Evolutionary conservation across 2,888 invertebrate genomes (phyloP).

Genomic region (Frankliniella intonsa): DNA sequence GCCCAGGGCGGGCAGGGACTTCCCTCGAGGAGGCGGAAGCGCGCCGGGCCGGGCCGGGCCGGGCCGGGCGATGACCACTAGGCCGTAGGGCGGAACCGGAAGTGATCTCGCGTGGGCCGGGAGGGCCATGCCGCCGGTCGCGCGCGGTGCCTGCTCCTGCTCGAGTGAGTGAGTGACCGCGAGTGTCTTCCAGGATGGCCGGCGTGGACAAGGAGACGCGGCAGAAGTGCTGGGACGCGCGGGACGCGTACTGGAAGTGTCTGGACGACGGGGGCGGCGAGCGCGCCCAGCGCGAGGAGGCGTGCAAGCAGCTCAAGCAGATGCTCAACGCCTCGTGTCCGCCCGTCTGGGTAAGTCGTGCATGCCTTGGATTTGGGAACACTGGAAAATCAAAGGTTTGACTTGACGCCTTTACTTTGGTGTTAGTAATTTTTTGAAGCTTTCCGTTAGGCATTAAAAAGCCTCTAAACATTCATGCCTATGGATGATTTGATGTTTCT

Average conservation of each 20-base stretch:
- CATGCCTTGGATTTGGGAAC: too few species aligned
- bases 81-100: neutral
- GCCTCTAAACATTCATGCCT: too few species aligned
- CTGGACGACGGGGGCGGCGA: conserved; percentile 55
- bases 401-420: too few species aligned
- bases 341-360: conserved; percentile 68
- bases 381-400: too few species aligned
- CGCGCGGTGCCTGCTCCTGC: neutral
- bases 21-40: too few species aligned
- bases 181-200: conserved; percentile 19
- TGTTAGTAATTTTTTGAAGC: too few species aligned
- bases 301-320: conserved; percentile 66
- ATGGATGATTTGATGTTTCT: too few species aligned
- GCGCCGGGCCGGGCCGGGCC: too few species aligned
- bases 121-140: neutral
- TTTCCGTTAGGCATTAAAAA: too few species aligned
- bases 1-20: too few species aligned
- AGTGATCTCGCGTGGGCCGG: neutral
- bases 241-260: conserved; percentile 88
- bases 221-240: conserved; percentile 74
- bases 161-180: neutral
- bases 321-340: conserved; percentile 74
- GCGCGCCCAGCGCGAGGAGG: conserved; percentile 49
- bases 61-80: too few species aligned
- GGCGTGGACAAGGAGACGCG: conserved; percentile 60